These are phyloP conservation scores for Donacobius atricapilla DNA, from an alignment of 2,113 vertebrate genomes.

Conservation along the genomic window DNA sequence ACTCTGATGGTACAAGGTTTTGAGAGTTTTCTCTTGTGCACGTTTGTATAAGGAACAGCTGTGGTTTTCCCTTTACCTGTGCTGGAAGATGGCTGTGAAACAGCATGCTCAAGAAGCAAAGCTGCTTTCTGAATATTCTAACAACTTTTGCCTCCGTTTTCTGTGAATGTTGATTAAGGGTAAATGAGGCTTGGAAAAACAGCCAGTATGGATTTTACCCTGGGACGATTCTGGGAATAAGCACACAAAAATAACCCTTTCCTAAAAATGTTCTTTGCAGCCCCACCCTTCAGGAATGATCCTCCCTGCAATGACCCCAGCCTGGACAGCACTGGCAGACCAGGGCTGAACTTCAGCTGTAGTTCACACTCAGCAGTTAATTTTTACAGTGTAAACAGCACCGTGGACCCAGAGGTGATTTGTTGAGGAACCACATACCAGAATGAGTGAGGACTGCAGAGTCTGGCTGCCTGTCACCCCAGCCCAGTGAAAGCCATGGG, in stretches of 20 bases:
- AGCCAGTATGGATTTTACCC: background rate
- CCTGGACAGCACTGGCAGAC: background rate
- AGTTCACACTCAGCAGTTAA: background rate
- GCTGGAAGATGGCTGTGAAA: background rate
- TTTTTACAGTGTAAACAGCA: background rate
- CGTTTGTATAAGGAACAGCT: background rate
- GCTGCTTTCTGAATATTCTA: background rate
- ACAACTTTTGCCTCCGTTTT: background rate
- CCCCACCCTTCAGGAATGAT: background rate
- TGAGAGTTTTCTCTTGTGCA: background rate
- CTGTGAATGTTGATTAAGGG: background rate
- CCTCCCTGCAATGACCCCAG: background rate
- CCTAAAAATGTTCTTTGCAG: background rate
- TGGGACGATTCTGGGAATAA: background rate
- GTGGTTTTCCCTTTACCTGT: background rate
- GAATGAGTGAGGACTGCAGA: background rate
- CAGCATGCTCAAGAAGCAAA: background rate
- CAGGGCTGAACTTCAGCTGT: background rate
- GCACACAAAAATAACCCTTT: background rate
- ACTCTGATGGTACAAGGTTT: background rate
- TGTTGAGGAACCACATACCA: fast-evolving
- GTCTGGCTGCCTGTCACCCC: background rate
- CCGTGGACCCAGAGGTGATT: background rate
- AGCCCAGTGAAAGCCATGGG: background rate
- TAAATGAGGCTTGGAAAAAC: background rate